Conservation (phyloP, 2,113 vertebrate genomes). For the Otus sunia region DNA sequence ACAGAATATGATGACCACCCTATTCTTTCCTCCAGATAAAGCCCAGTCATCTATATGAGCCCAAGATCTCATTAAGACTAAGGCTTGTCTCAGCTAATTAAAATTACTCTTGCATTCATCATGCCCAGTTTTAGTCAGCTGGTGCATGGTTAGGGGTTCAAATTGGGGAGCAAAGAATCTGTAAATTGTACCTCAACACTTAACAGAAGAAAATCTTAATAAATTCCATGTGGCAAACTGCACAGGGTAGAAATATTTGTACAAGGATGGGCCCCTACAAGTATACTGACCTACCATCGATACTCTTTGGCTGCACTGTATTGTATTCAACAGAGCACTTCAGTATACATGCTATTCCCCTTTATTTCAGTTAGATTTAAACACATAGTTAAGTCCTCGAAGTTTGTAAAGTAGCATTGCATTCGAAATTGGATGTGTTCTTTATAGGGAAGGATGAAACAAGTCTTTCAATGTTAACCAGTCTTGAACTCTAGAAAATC, state of each 20-base stretch:
- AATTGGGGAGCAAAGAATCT: background rate
- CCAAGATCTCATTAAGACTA: background rate
- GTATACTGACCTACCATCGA: background rate
- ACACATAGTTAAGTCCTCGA: background rate
- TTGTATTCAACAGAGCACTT: background rate
- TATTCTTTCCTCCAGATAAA: background rate
- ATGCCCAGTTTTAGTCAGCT: background rate
- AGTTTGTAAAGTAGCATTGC: background rate
- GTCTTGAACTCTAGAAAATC: background rate
- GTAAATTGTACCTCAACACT: background rate
- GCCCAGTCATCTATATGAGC: background rate
- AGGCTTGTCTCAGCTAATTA: conserved; percentile 4
- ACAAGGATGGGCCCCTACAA: background rate
- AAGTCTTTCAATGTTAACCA: background rate
- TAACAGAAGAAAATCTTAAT: background rate
- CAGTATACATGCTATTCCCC: background rate
- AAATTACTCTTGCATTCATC: background rate
- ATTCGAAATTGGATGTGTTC: background rate
- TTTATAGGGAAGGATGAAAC: background rate
- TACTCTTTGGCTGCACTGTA: background rate
- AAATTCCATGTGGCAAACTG: background rate
- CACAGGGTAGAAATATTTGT: background rate
- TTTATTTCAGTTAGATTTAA: background rate
- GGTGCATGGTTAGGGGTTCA: background rate
- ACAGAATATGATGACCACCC: background rate